Evolutionary conservation across 2,888 invertebrate genomes (phyloP).

Genomic region (Gastracanthus pulcherrimus): DNA sequence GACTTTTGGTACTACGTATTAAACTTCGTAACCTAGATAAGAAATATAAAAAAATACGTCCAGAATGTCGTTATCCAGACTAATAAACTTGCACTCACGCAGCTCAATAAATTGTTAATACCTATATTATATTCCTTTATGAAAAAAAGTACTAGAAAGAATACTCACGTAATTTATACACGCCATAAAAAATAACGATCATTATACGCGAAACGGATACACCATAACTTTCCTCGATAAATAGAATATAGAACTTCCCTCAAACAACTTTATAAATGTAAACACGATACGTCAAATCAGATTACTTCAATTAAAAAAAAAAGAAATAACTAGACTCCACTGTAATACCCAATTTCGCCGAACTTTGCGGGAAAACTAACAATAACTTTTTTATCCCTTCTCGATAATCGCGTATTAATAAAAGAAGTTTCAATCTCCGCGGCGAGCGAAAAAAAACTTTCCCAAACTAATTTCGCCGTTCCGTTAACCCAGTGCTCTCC

Average conservation of each 20-base stretch:
- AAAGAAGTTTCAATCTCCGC: slow-evolving; percentile 34
- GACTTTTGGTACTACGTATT: too few relatives aligned
- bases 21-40: too few relatives aligned
- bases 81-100: too few relatives aligned
- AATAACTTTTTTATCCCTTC: slow-evolving; percentile 15
- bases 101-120: too few relatives aligned
- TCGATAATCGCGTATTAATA: slow-evolving; percentile 38
- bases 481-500: slow-evolving; percentile 29
- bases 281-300: neutral
- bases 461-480: slow-evolving; percentile 37
- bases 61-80: too few relatives aligned
- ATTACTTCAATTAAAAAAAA: too few relatives aligned
- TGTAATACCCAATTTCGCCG: neutral
- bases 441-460: slow-evolving; percentile 10
- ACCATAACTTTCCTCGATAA: neutral
- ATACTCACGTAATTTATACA: too few relatives aligned
- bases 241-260: neutral
- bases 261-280: neutral
- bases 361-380: neutral
- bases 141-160: too few relatives aligned
- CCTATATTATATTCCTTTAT: too few relatives aligned
- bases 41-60: too few relatives aligned
- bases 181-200: too few relatives aligned
- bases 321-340: neutral
- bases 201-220: too few relatives aligned